A percentile compares a stretch with the other conserved stretches of the same genome.
These are phyloP conservation scores for Campoletis raptor DNA, from an alignment of 2,888 invertebrate genomes.

Conservation along the genomic window DNA sequence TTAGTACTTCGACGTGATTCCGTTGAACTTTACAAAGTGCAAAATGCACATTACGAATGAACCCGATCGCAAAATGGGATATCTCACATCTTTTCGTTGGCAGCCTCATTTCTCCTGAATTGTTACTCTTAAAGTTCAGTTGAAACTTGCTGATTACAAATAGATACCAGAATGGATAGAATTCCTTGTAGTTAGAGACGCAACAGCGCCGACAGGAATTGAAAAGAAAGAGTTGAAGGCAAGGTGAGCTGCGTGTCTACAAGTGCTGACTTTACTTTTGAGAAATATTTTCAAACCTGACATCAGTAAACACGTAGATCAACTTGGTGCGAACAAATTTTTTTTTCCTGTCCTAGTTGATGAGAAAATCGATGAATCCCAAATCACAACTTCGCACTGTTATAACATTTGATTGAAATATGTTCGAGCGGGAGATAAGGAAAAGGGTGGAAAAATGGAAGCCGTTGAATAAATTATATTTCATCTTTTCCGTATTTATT, in stretches of 20 bases:
- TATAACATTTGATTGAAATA: background rate
- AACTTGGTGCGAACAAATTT: background rate
- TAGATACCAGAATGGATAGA: background rate
- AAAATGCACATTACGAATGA: conserved; percentile 9
- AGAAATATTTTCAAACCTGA: background rate
- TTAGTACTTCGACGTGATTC: background rate
- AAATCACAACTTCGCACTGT: background rate
- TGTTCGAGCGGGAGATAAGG: background rate
- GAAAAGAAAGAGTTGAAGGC: no score
- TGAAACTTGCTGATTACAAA: background rate
- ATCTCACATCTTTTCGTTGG: conserved; percentile 9
- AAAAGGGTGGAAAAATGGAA: background rate
- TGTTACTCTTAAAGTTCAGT: conserved; percentile 25
- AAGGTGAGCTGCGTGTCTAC: no score
- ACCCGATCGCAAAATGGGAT: conserved; percentile 12
- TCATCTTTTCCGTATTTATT: conserved; percentile 6
- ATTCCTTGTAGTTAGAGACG: no score
- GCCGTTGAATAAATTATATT: background rate
- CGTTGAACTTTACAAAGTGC: conserved; percentile 29
- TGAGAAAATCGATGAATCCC: background rate
- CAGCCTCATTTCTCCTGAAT: conserved; percentile 14
- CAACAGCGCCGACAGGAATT: no score
- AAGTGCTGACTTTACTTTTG: background rate
- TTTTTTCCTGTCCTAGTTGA: background rate
- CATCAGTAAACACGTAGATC: background rate